Evolutionary conservation across 2,113 vertebrate genomes (phyloP).

Genomic region (Caranx ignobilis): DNA sequence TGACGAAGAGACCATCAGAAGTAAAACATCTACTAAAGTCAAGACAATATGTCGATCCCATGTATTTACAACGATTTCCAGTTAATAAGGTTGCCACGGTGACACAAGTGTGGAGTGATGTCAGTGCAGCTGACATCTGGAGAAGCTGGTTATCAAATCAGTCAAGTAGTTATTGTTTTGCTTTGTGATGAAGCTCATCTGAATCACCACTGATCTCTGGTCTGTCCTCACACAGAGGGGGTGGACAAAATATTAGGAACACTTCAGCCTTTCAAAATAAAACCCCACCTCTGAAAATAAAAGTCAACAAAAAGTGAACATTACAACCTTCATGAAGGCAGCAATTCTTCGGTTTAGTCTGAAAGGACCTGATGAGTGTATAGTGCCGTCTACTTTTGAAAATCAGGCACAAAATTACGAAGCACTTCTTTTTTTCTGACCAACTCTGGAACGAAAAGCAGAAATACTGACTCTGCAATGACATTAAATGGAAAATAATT

Average conservation of each 20-base stretch:
- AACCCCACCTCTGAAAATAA: not conserved
- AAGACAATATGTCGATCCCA: not conserved
- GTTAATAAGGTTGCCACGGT: not conserved
- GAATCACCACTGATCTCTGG: not conserved
- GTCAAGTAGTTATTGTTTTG: not conserved
- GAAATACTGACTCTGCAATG: not conserved
- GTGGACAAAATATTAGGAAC: conserved; percentile 18
- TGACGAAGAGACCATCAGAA: conserved; percentile 6
- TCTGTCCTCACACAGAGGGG: no score
- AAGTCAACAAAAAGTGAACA: no score
- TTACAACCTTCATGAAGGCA: no score
- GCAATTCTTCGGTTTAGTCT: no score
- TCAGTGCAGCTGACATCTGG: not conserved
- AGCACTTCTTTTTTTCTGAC: no score
- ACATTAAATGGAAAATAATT: no score
- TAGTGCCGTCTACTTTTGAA: no score
- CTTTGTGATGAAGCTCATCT: not conserved
- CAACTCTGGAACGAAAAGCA: no score
- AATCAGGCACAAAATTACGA: no score
- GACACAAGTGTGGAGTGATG: not conserved
- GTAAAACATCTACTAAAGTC: not conserved
- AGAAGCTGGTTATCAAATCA: not conserved
- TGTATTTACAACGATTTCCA: not conserved
- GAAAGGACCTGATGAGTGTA: no score
- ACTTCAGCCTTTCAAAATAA: not conserved